Evolutionary conservation across 23 tunicate species (phyloP), one percentile per base, ranked within the genome.

Genomic region (Styela clava): DNA sequence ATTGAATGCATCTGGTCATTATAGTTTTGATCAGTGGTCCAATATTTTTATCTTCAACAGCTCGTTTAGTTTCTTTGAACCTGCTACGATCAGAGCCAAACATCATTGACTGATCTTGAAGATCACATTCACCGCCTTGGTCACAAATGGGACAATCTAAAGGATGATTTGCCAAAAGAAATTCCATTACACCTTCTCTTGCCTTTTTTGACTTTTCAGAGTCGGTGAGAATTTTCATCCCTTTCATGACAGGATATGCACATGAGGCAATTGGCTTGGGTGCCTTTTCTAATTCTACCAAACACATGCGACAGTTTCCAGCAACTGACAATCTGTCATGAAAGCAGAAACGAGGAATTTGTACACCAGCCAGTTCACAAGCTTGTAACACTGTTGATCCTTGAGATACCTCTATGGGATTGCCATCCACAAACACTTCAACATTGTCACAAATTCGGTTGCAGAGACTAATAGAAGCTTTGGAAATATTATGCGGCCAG

Each of bases 141-240:
- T 96, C 99, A 77, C 99, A 96, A 63, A 96, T 91, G 2, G 99
- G 99, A 73, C 99, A 96, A 82, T 96, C 99, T 1, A 96, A 85
- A 0, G 99, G 99, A 52, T 96, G 99, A 64, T 96, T 96, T 18
- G 99, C 99, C 24, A 96, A 86, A 2, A 96, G 83, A 82, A 96
- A 96, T 64, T 96, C 99, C 99, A 96, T 96, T 28, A 96, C 97
- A n/a, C 97, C 99, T 74, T 96, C 99, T 67, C 99, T 88, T 69
- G 99, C 96, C 84, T 92, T 92, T 78, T 92, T 92, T 23, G 99
- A 96, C 19, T 82, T 80, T 64, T 96, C 99, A 36, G 94, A 87
- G 68, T 96, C 92, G 0, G 99, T 91, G 71, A 82, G 79, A 32
- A 96, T 96, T 35, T 74, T 73, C 99, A 96, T 96, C 71, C 99